Base-by-base conservation (phyloP, 2,888 invertebrate genomes). In the Ferrisia virgata region DNA sequence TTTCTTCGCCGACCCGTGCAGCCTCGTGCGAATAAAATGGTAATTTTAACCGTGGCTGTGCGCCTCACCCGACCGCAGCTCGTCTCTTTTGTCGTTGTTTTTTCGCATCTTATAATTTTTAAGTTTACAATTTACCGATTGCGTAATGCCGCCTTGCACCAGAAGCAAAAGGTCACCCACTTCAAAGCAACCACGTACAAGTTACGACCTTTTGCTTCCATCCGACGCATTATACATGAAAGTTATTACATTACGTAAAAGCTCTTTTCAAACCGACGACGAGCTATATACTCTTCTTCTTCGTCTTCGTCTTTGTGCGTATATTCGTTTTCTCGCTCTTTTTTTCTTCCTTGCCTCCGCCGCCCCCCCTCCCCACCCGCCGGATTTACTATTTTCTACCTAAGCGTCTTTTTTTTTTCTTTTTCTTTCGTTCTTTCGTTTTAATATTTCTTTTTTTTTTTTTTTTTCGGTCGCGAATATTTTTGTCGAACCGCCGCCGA, bases 211-310 rank as follows among this genome's bases (percentile, higher is more conserved):
- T 76, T 76, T 76, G 72, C 31, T 76, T 76, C 72, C 18, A 36
- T 76, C 36, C 72, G 72, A 76, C 72, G 72, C 72, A 76, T 76
- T 76, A 76, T 64, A 64, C 64, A 64, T 76, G 72, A 76, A 76
- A 76, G 33, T 76, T 76, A 76, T 76, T 76, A 36, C 72, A 76
- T 76, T 76, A 76, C 33, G 72, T 76, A 76, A 76, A 76, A 76
- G 72, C 72, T 76, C 36, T 76, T 76, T 76, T 64, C 64, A 64
- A 64, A 64, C 64, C 64, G 64, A 53, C 53, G 53, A 53, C 53
- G 53, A 64, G 64, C 28, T 53, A 0, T 53, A 53, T 53, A 22
- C 64, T 2, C 28, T 64, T 64, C 39, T 5, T 39, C 64, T 64
- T 64, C 28, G 28, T 64, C 64, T 64, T 15, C 15, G 13, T 64